A percentile compares a stretch with the other conserved stretches of the same genome.
These are phyloP conservation scores for Thamnophis elegans DNA, from an alignment of 2,797 vertebrate genomes.

Conservation along the genomic window DNA sequence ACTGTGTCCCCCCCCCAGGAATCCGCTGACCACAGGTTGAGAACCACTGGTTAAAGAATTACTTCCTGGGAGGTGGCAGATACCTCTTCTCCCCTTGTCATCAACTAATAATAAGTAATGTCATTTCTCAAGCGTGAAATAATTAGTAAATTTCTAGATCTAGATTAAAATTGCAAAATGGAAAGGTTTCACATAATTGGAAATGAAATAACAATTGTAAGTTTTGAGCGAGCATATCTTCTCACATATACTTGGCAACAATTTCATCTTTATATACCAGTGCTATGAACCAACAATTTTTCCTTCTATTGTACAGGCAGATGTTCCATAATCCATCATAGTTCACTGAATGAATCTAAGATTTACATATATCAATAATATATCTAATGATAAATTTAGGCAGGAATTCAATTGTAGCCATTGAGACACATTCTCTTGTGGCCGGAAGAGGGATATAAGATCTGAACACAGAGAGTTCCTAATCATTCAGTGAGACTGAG, in stretches of 20 bases:
- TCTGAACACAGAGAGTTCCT: not conserved
- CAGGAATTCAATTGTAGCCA: not conserved
- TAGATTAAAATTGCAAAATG: not conserved
- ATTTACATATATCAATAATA: not conserved
- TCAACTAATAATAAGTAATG: not conserved
- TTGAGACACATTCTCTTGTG: not conserved
- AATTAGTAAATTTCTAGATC: not conserved
- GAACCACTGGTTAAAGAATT: not conserved
- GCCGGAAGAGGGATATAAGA: not conserved
- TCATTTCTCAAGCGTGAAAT: not conserved
- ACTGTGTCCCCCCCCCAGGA: not conserved
- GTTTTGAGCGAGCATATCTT: not conserved
- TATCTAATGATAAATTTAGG: not conserved
- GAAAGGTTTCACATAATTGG: not conserved
- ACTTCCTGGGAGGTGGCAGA: not conserved
- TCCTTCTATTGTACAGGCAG: not conserved
- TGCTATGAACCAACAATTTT: not conserved
- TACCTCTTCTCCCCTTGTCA: not conserved
- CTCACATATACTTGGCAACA: not conserved
- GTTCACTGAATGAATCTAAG: not conserved
- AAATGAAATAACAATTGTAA: not conserved
- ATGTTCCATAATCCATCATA: not conserved
- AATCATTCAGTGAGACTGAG: not conserved
- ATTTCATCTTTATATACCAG: not conserved
- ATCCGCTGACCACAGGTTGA: not conserved